Percentiles rank a stretch among this genome's conserved stretches.
Evolutionary conservation across 2,888 invertebrate species (phyloP).

Genomic region (Leucophenga maculata): DNA sequence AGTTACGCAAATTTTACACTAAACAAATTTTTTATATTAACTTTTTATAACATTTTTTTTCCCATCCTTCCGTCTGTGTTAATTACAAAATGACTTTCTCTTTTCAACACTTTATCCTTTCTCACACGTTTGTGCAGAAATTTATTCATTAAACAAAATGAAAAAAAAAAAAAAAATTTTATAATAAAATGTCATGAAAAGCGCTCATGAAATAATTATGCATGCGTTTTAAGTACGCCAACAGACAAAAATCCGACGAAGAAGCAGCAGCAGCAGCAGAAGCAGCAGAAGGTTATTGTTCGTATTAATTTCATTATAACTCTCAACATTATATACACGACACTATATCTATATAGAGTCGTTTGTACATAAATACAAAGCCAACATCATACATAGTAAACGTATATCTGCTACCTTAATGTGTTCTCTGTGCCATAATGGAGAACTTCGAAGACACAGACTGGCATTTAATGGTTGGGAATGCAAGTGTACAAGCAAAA

Average conservation of each 20-base stretch:
- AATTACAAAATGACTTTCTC: constrained; percentile 17
- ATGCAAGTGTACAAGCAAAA: constrained; percentile 5
- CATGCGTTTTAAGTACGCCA: not conserved
- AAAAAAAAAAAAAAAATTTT: not conserved
- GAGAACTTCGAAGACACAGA: no score
- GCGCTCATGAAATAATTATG: constrained; percentile 24
- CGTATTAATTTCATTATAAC: constrained; percentile 64
- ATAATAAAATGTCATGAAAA: constrained; percentile 15
- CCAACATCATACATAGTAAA: no score
- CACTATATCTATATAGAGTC: not conserved
- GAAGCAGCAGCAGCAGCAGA: no score
- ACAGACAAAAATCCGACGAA: constrained; percentile 12
- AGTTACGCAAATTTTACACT: constrained; percentile 53
- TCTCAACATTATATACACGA: constrained; percentile 29
- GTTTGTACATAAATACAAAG: no score
- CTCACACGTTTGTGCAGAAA: constrained; percentile 25
- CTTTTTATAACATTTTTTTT: constrained; percentile 30
- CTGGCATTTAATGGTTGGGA: no score
- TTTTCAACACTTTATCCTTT: constrained; percentile 18
- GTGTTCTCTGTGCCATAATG: no score
- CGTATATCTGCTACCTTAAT: no score
- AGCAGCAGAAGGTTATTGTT: constrained; percentile 48
- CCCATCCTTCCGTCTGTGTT: not conserved
- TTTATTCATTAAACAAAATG: constrained; percentile 7
- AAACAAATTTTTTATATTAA: constrained; percentile 41